phyloP scores from a whole-genome alignment of 2,797 vertebrate genomes.

The Rhinoraja longicauda region DNA sequence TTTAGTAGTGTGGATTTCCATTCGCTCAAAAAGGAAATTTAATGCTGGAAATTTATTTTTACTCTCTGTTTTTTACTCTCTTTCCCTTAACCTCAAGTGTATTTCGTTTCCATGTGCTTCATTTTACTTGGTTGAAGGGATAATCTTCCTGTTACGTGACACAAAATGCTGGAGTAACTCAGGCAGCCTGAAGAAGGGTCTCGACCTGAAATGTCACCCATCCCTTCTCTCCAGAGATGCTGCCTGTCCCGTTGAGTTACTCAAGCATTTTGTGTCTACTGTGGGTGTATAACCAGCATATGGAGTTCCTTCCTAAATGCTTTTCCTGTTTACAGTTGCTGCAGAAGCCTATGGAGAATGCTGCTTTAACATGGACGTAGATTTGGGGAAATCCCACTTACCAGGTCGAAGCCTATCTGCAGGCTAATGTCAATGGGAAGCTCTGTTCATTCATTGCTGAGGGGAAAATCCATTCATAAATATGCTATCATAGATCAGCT shows the following conservation, averaged over 20 bases:
- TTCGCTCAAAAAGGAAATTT: not conserved
- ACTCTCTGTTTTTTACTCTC: not conserved
- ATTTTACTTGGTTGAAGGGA: not conserved
- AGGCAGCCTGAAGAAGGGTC: too few relatives aligned
- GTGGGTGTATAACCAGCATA: too few relatives aligned
- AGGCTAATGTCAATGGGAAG: not conserved
- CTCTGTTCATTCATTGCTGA: not conserved
- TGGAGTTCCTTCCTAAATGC: too few relatives aligned
- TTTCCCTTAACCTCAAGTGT: not conserved
- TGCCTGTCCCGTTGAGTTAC: too few relatives aligned
- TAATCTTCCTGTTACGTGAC: too few relatives aligned
- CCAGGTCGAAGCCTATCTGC: not conserved
- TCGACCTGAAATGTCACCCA: too few relatives aligned
- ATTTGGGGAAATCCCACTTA: not conserved
- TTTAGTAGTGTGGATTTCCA: not conserved
- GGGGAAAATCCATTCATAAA: not conserved
- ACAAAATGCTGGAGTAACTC: too few relatives aligned
- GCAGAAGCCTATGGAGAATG: not conserved
- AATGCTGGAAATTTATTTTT: not conserved
- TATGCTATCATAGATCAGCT: not conserved
- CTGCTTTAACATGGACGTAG: not conserved
- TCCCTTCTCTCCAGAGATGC: too few relatives aligned
- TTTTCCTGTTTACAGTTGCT: not conserved
- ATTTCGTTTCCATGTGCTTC: not conserved
- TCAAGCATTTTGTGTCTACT: too few relatives aligned